Evolutionary conservation across 1,140 invertebrate genomes (phyloP).

Genomic region (Pristionchus pacificus): DNA sequence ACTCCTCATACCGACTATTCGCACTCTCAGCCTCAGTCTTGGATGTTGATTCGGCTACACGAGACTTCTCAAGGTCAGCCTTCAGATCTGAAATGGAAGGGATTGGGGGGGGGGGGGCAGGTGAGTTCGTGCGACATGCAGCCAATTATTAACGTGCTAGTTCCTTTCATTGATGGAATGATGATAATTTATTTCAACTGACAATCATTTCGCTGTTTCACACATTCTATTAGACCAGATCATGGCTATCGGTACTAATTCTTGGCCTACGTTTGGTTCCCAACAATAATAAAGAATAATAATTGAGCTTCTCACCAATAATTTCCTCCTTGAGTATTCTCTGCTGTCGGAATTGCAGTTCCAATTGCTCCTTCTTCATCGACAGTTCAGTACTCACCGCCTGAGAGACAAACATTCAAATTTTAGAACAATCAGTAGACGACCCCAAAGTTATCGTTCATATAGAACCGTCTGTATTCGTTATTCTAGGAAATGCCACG

Average conservation of each 20-base stretch:
- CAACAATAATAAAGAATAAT: too few relatives aligned
- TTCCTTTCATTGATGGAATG: too few relatives aligned
- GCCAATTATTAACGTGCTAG: background rate
- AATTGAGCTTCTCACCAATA: background rate
- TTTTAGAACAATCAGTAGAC: background rate
- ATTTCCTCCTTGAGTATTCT: background rate
- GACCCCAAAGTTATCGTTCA: background rate
- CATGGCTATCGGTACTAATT: too few relatives aligned
- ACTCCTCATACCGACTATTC: background rate
- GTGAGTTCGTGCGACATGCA: too few relatives aligned
- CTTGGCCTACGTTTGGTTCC: too few relatives aligned
- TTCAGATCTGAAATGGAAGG: background rate
- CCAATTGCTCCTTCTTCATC: background rate
- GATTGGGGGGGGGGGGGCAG: too few relatives aligned
- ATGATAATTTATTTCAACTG: too few relatives aligned
- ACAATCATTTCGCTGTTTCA: too few relatives aligned
- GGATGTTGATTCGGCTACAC: background rate
- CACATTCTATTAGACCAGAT: too few relatives aligned
- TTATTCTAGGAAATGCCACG: too few relatives aligned
- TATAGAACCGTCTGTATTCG: too few relatives aligned
- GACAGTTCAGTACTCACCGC: background rate
- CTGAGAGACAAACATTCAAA: too few relatives aligned
- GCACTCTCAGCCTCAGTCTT: background rate
- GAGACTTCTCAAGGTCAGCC: background rate
- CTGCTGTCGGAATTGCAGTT: background rate